Evolutionary conservation across 2,797 vertebrate species (phyloP), one percentile per base, ranked within the genome.

Genomic region (Xiphorhynchus erythropygius): DNA sequence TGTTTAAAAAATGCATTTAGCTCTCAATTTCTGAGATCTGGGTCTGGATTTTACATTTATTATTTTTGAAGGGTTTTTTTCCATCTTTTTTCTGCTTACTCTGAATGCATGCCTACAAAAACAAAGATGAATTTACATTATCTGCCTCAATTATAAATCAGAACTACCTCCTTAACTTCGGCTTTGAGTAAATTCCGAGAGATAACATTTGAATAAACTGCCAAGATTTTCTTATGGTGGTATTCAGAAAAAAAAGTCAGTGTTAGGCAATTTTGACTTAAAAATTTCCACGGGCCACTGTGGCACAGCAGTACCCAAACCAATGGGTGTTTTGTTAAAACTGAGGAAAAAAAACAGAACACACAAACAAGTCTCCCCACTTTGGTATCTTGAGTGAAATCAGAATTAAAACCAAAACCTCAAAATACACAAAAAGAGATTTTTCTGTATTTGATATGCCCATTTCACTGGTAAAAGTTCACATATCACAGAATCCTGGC

Each of bases 41-140:
- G n/a, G 55, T 81, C 84, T 93, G 82, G 69, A 86, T 93, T 88
- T 93, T 69, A 89, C 69, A 73, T 92, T 86, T 76, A 67, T 89
- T 41, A 88, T 91, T 92, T 90, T 9, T 88, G 55, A 62, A 13
- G 4, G 1, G 0, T 30, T 7, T 77, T 90, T 50, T 22, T 22
- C 21, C 21, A 1, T 46, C 44, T 46, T 84, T 92, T 80, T 11
- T 67, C 76, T 2, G 11, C 80, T 96, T 88, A 90, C 11, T 57
- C 80, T 88, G 85, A 95, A 88, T 74, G 70, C 37, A 74, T 74
- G 89, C 84, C 92, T 88, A 87, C 41, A 93, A 96, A 96, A 96
- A 95, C 87, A 94, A 56, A 95, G 71, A 93, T 77, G 70, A 94
- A 94, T 94, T 94, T 94, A 95, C 80, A 95, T 96, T 95, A 94